These are phyloP conservation scores for Netelia fuscicornis DNA, from an alignment of 2,888 invertebrate species.

Conservation along the genomic window DNA sequence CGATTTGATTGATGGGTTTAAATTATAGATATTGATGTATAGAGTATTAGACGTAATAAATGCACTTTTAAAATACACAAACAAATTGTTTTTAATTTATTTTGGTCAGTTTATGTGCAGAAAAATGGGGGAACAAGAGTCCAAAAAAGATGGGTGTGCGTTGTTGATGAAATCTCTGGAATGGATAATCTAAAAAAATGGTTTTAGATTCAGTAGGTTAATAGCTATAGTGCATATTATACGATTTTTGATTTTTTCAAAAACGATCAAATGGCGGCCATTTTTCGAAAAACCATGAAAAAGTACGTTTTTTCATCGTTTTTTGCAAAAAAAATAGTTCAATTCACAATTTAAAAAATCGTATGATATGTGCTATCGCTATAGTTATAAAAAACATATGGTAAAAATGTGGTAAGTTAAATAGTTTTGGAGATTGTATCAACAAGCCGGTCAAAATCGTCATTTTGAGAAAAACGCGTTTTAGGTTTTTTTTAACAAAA, in stretches of 20 bases:
- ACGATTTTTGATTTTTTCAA: neutral
- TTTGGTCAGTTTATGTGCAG: too few relatives aligned
- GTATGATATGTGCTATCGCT: neutral
- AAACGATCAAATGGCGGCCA: neutral
- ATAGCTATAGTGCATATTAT: too few relatives aligned
- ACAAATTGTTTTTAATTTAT: too few relatives aligned
- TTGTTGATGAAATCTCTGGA: too few relatives aligned
- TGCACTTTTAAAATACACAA: too few relatives aligned
- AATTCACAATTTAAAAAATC: neutral
- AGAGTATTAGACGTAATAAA: too few relatives aligned
- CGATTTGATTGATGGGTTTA: too few relatives aligned
- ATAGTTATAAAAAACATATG: conserved; percentile 17
- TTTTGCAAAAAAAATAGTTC: neutral
- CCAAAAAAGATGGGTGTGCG: too few relatives aligned
- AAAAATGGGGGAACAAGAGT: too few relatives aligned
- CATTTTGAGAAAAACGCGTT: conserved; percentile 32
- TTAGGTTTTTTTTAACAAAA: neutral
- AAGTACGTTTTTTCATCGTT: neutral
- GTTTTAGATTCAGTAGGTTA: too few relatives aligned
- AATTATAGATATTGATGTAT: too few relatives aligned
- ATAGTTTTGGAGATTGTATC: conserved; percentile 18
- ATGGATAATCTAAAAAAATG: too few relatives aligned
- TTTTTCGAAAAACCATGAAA: conserved; percentile 7
- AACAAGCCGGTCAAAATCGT: conserved; percentile 6
- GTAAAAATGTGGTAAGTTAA: conserved; percentile 6